Conservation (phyloP, 2,888 invertebrate genomes). For the Scrobipalpa costella region DNA sequence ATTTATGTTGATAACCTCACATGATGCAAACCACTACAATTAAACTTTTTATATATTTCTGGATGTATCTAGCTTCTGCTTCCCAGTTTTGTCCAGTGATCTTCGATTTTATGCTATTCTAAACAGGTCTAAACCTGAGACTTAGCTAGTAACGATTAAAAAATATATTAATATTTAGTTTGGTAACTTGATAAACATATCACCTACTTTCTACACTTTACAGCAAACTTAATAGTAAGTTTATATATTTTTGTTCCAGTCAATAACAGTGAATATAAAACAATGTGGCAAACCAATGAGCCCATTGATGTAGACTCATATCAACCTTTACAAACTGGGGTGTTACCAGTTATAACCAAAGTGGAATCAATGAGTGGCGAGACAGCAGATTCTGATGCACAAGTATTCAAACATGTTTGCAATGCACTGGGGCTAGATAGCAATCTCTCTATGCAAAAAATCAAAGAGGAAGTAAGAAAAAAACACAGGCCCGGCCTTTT, state of each 20-base stretch:
- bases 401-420: not conserved
- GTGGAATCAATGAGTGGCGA: not conserved
- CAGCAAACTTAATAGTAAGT: too few species aligned
- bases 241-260: too few species aligned
- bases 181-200: too few species aligned
- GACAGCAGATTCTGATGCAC: not conserved
- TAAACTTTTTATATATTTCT: too few species aligned
- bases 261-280: not conserved
- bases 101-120: not conserved
- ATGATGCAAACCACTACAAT: not conserved
- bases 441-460: not conserved
- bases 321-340: not conserved
- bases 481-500: not conserved
- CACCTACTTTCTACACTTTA: too few species aligned
- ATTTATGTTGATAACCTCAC: not conserved
- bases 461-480: not conserved
- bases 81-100: not conserved
- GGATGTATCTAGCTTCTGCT: too few species aligned
- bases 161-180: too few species aligned
- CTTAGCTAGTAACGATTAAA: too few species aligned
- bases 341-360: not conserved
- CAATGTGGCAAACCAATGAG: not conserved
- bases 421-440: not conserved
- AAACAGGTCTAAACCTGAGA: too few species aligned
- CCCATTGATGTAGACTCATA: conserved; percentile 2